Percentiles rank a stretch among this genome's conserved stretches.
These are phyloP conservation scores for Hylia prasina DNA, from an alignment of 2,113 vertebrate species.

Conservation along the genomic window DNA sequence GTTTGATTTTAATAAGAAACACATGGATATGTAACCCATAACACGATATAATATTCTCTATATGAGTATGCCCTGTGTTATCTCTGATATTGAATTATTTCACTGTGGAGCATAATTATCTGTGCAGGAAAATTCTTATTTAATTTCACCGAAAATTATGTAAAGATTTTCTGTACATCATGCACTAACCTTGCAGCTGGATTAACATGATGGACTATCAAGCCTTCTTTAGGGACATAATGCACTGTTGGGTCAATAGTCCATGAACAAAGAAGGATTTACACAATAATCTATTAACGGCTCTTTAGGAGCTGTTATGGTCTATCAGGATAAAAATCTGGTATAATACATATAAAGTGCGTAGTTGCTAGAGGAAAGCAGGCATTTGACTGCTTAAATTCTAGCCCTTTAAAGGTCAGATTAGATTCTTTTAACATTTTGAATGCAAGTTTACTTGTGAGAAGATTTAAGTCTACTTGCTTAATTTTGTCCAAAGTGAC, in stretches of 20 bases:
- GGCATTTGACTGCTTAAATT: neutral
- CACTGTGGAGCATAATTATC: neutral
- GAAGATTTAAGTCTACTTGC: neutral
- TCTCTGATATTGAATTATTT: constrained; percentile 23
- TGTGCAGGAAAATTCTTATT: constrained; percentile 17
- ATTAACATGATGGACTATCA: constrained; percentile 58
- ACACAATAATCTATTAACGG: constrained; percentile 60
- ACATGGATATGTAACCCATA: neutral
- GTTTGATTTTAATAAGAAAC: neutral
- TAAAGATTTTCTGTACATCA: constrained; percentile 29
- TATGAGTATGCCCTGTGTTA: neutral
- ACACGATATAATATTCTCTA: neutral
- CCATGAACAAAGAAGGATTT: constrained; percentile 61
- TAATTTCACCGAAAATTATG: constrained; percentile 59
- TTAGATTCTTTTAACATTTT: neutral
- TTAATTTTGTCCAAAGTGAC: neutral
- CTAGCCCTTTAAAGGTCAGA: neutral
- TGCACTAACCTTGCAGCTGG: constrained; percentile 17
- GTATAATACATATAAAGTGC: neutral
- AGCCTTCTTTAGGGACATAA: constrained; percentile 49
- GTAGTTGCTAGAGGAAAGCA: neutral
- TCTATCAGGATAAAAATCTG: constrained; percentile 54
- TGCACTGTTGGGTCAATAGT: constrained; percentile 51
- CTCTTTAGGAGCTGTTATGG: constrained; percentile 52
- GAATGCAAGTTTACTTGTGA: neutral